Evolutionary conservation across 2,888 invertebrate genomes (phyloP).

Genomic region (Augiades crinisus): DNA sequence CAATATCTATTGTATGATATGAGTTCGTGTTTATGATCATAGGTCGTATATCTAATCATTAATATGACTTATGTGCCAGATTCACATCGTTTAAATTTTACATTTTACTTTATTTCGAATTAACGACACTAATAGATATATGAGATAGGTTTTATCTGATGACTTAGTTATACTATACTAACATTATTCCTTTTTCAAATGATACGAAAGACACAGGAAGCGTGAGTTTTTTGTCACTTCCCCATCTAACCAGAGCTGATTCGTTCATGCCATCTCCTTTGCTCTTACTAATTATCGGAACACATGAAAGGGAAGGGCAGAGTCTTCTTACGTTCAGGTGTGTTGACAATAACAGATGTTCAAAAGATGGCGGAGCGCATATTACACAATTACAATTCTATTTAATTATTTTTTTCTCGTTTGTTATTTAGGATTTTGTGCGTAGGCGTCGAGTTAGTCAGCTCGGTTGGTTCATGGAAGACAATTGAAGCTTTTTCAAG

Average conservation of each 20-base stretch:
- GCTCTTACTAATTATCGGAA: constrained; percentile 21
- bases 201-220: constrained; percentile 81
- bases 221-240: constrained; percentile 80
- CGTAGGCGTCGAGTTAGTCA: constrained; percentile 55
- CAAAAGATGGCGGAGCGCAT: constrained; percentile 63
- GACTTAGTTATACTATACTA: constrained; percentile 45
- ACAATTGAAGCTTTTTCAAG: constrained; percentile 60
- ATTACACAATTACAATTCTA: constrained; percentile 79
- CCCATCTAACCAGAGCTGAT: constrained; percentile 61
- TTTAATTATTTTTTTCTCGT: constrained; percentile 76
- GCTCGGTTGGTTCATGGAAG: constrained; percentile 38
- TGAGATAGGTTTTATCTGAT: constrained; percentile 35
- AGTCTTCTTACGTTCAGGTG: constrained; percentile 64
- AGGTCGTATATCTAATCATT: no score
- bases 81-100: no score
- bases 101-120: no score
- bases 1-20: no score
- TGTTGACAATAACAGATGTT: constrained; percentile 81
- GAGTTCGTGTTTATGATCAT: no score
- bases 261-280: constrained; percentile 45
- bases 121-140: neutral
- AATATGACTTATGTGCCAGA: no score
- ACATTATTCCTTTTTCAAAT: constrained; percentile 77
- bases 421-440: constrained; percentile 56
- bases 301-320: constrained; percentile 44